Percentiles rank a stretch among this genome's conserved stretches.
Evolutionary conservation across 2,113 vertebrate species (phyloP).

Genomic region (Prinia subflava): DNA sequence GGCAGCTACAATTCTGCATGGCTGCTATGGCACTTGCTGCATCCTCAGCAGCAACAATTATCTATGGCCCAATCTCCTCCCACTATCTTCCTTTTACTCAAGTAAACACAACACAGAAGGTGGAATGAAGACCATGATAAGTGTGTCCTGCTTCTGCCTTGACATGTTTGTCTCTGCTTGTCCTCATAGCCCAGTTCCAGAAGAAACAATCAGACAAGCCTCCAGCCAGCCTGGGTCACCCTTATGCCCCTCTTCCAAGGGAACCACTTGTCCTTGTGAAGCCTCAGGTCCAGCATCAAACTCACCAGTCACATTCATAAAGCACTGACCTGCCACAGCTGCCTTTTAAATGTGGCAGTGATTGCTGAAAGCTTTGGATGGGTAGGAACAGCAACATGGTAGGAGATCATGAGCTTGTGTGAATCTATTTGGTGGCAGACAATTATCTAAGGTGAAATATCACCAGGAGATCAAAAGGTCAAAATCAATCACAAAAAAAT

Average conservation of each 20-base stretch:
- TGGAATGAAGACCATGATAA: not conserved
- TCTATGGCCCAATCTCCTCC: not conserved
- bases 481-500: not conserved
- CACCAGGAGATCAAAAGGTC: not conserved
- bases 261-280: not conserved
- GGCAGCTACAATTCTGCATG: not conserved
- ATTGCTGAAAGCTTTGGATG: not conserved
- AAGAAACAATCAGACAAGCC: not conserved
- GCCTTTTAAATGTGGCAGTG: not conserved
- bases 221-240: not conserved
- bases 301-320: not conserved
- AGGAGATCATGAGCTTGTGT: not conserved
- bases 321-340: not conserved
- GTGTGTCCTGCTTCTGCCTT: not conserved
- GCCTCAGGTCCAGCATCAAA: not conserved
- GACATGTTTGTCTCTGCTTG: not conserved
- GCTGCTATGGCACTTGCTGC: not conserved
- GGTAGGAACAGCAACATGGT: not conserved
- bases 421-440: not conserved
- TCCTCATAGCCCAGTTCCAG: not conserved
- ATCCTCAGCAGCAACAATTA: not conserved
- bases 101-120: not conserved
- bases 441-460: not conserved
- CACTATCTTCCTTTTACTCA: not conserved
- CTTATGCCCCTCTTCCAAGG: not conserved